These are phyloP conservation scores for Sclerodermus sp. DNA, from an alignment of 2,888 invertebrate genomes.

Conservation along the genomic window DNA sequence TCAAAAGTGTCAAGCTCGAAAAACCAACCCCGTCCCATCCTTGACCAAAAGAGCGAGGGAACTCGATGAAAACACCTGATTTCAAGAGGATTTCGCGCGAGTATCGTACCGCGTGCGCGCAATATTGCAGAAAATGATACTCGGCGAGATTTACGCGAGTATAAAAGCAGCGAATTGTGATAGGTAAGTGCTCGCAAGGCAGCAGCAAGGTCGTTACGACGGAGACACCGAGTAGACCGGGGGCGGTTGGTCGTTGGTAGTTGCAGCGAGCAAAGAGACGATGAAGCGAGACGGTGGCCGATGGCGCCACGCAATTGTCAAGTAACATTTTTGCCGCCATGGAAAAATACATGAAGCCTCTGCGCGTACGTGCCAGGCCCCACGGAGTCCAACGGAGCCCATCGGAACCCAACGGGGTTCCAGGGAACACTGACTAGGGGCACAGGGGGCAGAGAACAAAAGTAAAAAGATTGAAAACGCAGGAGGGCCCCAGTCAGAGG, in stretches of 20 bases:
- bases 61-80: too few species aligned
- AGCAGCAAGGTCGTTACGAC: not conserved
- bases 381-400: slow-evolving; percentile 2
- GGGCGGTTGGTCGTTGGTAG: not conserved
- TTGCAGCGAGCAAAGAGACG: not conserved
- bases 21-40: too few species aligned
- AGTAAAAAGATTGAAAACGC: slow-evolving; percentile 1
- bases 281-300: slow-evolving; percentile 28
- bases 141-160: too few species aligned
- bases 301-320: slow-evolving; percentile 55
- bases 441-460: not conserved
- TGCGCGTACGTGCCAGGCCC: not conserved
- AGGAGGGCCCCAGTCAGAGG: not conserved
- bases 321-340: slow-evolving; percentile 55
- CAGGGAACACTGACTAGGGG: too few species aligned
- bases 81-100: too few species aligned
- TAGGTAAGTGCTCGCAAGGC: too few species aligned
- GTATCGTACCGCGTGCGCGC: too few species aligned
- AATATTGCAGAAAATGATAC: too few species aligned
- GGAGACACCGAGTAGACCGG: not conserved
- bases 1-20: too few species aligned
- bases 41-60: too few species aligned
- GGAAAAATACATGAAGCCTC: slow-evolving; percentile 42
- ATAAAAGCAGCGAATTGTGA: too few species aligned
- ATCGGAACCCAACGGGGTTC: slow-evolving; percentile 28